Evolutionary conservation across 1,140 invertebrate genomes (phyloP).

Genomic region (Caenorhabditis tropicalis): DNA sequence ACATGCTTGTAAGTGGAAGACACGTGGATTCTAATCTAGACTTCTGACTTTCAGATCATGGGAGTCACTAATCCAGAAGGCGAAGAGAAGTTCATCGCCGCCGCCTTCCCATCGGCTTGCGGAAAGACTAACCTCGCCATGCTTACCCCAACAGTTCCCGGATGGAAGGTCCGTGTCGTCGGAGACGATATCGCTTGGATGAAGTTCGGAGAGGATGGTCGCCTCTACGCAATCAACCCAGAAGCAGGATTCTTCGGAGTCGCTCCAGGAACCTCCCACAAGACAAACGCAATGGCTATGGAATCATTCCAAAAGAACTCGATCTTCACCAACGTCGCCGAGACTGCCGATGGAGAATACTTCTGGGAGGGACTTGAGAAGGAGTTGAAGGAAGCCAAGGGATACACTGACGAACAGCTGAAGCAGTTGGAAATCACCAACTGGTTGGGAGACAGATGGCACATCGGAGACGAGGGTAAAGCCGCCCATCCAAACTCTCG

Average conservation of each 20-base stretch:
- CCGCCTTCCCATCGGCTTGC: constrained; percentile 46
- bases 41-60: constrained; percentile 11
- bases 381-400: constrained; percentile 39
- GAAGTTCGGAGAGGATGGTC: constrained; percentile 43
- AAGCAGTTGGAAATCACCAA: constrained; percentile 41
- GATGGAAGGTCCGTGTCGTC: constrained; percentile 46
- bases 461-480: constrained; percentile 23
- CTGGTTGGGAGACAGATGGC: constrained; percentile 47
- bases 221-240: constrained; percentile 51
- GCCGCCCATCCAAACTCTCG: constrained; percentile 47
- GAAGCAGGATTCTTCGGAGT: constrained; percentile 53
- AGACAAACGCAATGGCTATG: constrained; percentile 22
- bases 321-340: constrained; percentile 49
- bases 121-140: constrained; percentile 50
- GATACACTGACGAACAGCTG: constrained; percentile 29
- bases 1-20: constrained; percentile 26
- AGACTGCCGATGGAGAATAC: constrained; percentile 46
- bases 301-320: constrained; percentile 10
- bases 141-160: constrained; percentile 45
- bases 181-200: constrained; percentile 55
- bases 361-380: constrained; percentile 52
- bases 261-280: constrained; percentile 8
- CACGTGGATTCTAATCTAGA: not conserved
- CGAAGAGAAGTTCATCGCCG: constrained; percentile 48
- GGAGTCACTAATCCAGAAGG: constrained; percentile 46